phyloP scores from a whole-genome alignment of 2,113 vertebrate species.

The Stegostoma tigrinum region DNA sequence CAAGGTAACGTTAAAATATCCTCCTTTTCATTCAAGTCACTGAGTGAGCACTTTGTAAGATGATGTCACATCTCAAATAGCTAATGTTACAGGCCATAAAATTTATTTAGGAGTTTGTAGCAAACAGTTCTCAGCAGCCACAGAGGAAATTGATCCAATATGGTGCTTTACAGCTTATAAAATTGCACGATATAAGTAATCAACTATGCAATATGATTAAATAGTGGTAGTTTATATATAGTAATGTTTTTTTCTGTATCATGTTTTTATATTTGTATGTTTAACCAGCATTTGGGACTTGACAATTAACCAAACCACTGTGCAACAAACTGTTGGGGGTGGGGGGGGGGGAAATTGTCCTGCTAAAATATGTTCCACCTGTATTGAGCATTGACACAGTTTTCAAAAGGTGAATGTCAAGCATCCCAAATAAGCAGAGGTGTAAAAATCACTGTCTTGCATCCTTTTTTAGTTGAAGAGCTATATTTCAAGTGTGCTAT shows the following conservation, averaged over 20 bases:
- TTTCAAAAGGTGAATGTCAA: slow-evolving; percentile 14
- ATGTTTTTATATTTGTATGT: slow-evolving; percentile 42
- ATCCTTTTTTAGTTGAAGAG: slow-evolving; percentile 2
- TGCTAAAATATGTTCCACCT: neutral
- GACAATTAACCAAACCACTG: slow-evolving; percentile 33
- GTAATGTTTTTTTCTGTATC: slow-evolving; percentile 51
- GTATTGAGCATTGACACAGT: neutral
- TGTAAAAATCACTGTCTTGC: slow-evolving; percentile 12
- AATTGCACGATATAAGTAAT: slow-evolving; percentile 64
- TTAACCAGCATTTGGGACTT: slow-evolving; percentile 28
- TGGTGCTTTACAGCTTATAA: slow-evolving; percentile 67
- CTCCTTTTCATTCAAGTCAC: slow-evolving; percentile 28
- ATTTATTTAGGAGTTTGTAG: slow-evolving; percentile 24
- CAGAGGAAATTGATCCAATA: slow-evolving; percentile 38
- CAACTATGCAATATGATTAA: slow-evolving; percentile 69
- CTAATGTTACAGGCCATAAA: slow-evolving; percentile 22
- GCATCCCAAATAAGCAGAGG: slow-evolving; percentile 26
- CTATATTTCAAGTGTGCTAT: neutral
- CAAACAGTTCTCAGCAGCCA: slow-evolving; percentile 25
- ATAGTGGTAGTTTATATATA: slow-evolving; percentile 57
- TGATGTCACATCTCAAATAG: slow-evolving; percentile 25
- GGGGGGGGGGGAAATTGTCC: neutral
- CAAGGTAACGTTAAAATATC: slow-evolving; percentile 7
- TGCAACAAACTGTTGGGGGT: slow-evolving; percentile 15
- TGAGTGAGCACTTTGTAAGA: slow-evolving; percentile 35